Conservation (phyloP, 1,140 invertebrate genomes). For the Calephelis virginiensis region DNA sequence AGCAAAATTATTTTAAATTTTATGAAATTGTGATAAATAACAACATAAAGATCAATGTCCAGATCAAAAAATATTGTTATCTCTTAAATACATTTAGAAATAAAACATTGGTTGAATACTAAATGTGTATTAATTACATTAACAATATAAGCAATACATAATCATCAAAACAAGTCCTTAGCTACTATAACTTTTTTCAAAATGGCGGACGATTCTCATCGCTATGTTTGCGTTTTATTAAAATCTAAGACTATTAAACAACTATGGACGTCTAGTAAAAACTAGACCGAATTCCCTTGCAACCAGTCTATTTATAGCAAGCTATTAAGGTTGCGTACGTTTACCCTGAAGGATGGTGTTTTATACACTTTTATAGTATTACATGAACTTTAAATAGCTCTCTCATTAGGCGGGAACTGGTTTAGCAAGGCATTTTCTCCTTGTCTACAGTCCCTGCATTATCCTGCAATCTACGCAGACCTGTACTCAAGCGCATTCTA, state of each 20-base stretch:
- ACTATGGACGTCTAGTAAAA: constrained; percentile 31
- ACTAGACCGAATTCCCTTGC: constrained; percentile 41
- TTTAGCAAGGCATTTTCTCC: constrained; percentile 35
- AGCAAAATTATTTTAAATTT: no score
- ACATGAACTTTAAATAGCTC: constrained; percentile 46
- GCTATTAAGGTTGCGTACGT: constrained; percentile 40
- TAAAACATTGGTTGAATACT: no score
- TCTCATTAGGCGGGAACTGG: constrained; percentile 48
- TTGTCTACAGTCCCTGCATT: constrained; percentile 20
- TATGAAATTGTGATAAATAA: no score
- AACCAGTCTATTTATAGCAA: constrained; percentile 45
- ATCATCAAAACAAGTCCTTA: neutral
- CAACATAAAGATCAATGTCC: no score
- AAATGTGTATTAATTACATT: no score
- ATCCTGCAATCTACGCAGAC: constrained; percentile 26
- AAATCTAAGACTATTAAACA: constrained; percentile 22
- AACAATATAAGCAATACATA: neutral
- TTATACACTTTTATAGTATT: constrained; percentile 45
- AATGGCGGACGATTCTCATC: neutral
- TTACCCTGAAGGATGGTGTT: constrained; percentile 45
- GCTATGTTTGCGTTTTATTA: constrained; percentile 18
- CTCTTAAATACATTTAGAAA: no score
- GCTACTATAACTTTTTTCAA: neutral
- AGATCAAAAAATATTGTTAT: no score
- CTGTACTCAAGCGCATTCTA: constrained; percentile 12